Percentiles rank a stretch among this genome's conserved stretches.
Evolutionary conservation across 2,113 vertebrate genomes (phyloP).

Genomic region (Ceuthmochares aereus): DNA sequence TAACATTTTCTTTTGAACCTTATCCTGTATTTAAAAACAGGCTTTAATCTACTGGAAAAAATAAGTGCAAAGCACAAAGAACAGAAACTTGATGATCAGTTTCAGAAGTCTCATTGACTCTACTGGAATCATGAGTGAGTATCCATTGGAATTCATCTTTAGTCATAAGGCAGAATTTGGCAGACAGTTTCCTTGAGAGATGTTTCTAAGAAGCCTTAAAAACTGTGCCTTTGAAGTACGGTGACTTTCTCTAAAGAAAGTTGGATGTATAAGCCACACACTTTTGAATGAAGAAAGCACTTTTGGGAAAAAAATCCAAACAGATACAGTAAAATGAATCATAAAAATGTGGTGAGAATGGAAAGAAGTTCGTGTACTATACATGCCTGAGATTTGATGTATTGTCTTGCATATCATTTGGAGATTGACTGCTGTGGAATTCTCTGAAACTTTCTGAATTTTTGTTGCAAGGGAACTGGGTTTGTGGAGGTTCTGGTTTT

Average conservation of each 20-base stretch:
- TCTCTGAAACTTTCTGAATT: neutral
- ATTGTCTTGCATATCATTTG: neutral
- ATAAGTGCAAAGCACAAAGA: neutral
- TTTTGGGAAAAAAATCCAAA: neutral
- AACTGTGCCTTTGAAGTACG: neutral
- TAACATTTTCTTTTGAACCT: slow-evolving; percentile 2
- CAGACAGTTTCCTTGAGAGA: neutral
- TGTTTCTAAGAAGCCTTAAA: neutral
- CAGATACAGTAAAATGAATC: neutral
- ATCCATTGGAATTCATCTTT: neutral
- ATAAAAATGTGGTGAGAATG: neutral
- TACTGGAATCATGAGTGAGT: neutral
- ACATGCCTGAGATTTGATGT: neutral
- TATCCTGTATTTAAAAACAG: neutral
- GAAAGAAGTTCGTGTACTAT: neutral
- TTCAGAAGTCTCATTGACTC: neutral
- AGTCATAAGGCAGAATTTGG: neutral
- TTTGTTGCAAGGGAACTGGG: neutral
- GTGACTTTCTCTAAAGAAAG: neutral
- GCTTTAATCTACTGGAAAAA: neutral
- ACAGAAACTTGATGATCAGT: neutral
- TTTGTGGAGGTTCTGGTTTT: neutral
- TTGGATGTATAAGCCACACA: neutral
- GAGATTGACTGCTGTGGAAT: neutral
- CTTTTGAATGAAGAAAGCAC: neutral